Base-by-base conservation (phyloP, 2,113 vertebrate species). In the Aix galericulata region DNA sequence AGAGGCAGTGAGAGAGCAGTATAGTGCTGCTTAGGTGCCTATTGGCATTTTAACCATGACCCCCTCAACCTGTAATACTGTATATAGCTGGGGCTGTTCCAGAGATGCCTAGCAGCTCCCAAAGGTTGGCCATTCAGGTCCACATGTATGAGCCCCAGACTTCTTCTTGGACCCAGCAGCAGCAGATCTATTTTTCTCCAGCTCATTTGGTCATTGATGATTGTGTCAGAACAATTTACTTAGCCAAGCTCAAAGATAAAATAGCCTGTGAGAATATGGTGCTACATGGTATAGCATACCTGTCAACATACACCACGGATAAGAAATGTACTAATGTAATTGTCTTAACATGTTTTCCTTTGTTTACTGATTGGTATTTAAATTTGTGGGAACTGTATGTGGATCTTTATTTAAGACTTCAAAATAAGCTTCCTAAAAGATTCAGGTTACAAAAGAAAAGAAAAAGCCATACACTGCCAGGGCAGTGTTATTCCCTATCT, bases 101-200 rank as follows among this genome's bases (percentile, higher is more conserved):
- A 42, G 52, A 31, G 10, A 22, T 2, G 1, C 5, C 34, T 64
- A 17, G 26, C 23, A 62, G 21, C 5, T 62, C 11, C 31, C 38
- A 1, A 1, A 38, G 25, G 18, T 32, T 0, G 0, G 36, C 42
- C 1, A 0, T 63, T 85, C 0, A 0, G 17, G 32, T 76, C 17
- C 46, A 26, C 6, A 3, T 11, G 6, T 3, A 4, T 13, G 13
- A 88, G 4, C 3, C 15, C 11, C 5, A 15, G 27, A 17, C 26
- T 80, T 71, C n/a, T 55, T 16, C 71, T 48, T 56, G 53, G 76
- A 64, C 21, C 44, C n/a, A 21, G 46, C 52, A 46, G 20, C 5
- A 75, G 34, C 46, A 73, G 22, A 78, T 67, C 31, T 64, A 13
- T 10, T 8, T 75, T 93, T 87, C 23, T 82, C 17, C 48, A 59